A percentile compares a stretch with the other conserved stretches of the same genome.
These are phyloP conservation scores for Vidua macroura DNA, from an alignment of 2,113 vertebrate genomes.

Conservation along the genomic window DNA sequence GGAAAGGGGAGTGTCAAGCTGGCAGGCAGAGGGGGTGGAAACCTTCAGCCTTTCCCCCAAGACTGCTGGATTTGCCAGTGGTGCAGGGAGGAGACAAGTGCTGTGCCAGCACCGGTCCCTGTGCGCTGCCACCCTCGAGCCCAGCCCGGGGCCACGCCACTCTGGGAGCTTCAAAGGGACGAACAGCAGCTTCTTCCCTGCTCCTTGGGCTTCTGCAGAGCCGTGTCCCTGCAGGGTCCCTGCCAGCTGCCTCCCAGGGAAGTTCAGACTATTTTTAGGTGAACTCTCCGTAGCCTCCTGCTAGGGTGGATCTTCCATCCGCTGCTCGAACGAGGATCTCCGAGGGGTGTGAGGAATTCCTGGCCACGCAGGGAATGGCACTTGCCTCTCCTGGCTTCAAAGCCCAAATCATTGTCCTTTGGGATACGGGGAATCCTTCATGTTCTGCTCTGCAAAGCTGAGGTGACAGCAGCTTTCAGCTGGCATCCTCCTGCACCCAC, in stretches of 20 bases:
- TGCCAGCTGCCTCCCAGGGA: fast-evolving
- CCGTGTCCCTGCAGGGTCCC: not conserved
- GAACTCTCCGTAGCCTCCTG: constrained; percentile 3
- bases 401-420: not conserved
- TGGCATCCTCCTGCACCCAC: fast-evolving
- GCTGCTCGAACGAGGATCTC: not conserved
- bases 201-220: not conserved
- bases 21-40: not conserved
- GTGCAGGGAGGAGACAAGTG: fast-evolving
- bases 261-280: constrained; percentile 52
- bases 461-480: not conserved
- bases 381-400: not conserved
- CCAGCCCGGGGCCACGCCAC: fast-evolving
- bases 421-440: fast-evolving
- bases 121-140: fast-evolving
- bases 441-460: fast-evolving
- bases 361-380: not conserved
- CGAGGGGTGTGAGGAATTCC: not conserved
- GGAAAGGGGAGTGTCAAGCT: fast-evolving
- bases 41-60: not conserved
- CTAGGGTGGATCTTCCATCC: not conserved
- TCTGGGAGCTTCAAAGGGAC: not conserved
- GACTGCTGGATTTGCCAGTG: not conserved
- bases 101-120: fast-evolving
- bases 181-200: not conserved